phyloP scores from a whole-genome alignment of 2,797 vertebrate species.

The Sternarchorhynchus goeldii region DNA sequence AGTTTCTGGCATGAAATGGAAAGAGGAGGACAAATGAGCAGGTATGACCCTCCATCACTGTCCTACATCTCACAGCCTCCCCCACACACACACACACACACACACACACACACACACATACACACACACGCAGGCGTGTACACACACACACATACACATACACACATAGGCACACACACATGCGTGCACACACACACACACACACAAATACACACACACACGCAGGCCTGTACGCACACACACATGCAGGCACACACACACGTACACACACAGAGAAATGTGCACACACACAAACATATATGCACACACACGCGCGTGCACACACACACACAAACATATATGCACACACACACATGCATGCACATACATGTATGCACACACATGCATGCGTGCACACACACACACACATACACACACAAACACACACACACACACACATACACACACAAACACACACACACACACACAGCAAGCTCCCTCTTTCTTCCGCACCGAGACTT shows the following conservation, averaged over 20 bases:
- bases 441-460: constrained; percentile 29
- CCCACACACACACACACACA: constrained; percentile 12
- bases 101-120: constrained; percentile 5
- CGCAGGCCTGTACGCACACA: too few relatives aligned
- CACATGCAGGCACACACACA: too few relatives aligned
- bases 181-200: not conserved
- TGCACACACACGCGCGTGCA: too few relatives aligned
- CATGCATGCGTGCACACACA: not conserved
- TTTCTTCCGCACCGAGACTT: constrained; percentile 41
- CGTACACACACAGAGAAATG: too few relatives aligned
- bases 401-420: constrained; percentile 45
- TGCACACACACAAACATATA: too few relatives aligned
- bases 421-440: constrained; percentile 36
- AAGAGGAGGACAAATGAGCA: constrained; percentile 70
- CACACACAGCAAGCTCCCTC: constrained; percentile 17
- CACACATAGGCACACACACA: too few relatives aligned
- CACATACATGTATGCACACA: constrained; percentile 18
- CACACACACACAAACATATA: too few relatives aligned
- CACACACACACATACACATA: too few relatives aligned
- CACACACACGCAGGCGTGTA: too few relatives aligned
- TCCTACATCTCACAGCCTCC: constrained; percentile 50
- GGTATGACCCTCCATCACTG: constrained; percentile 68
- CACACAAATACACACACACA: constrained; percentile 9
- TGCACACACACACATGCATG: too few relatives aligned
- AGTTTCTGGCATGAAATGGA: constrained; percentile 79